Percentiles rank a stretch among this genome's conserved stretches.
Conservation (phyloP, 2,797 vertebrate species). For the Anas capensis region DNA sequence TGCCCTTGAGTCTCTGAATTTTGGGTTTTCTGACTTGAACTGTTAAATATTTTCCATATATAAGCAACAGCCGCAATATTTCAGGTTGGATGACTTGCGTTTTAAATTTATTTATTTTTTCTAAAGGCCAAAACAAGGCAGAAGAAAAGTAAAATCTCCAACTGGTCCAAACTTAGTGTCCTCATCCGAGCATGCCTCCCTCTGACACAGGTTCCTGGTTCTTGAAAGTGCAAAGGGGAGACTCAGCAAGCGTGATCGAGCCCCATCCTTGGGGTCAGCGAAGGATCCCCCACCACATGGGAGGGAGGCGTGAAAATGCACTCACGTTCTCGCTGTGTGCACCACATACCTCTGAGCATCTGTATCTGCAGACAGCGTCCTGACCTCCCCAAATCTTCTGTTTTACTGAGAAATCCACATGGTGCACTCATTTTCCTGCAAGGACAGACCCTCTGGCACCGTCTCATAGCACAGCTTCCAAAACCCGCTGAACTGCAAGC, state of each 20-base stretch:
- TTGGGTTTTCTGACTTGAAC: conserved; percentile 38
- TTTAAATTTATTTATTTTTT: not conserved
- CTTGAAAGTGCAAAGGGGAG: not conserved
- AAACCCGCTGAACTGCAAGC: not conserved
- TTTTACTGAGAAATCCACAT: not conserved
- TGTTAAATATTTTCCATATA: conserved; percentile 50
- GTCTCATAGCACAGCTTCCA: not conserved
- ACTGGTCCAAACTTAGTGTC: not conserved
- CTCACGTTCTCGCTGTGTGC: not conserved
- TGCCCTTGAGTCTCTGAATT: conserved; percentile 17
- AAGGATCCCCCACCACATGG: fast-evolving
- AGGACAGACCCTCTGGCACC: not conserved
- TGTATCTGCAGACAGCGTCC: not conserved
- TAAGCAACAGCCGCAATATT: conserved; percentile 35
- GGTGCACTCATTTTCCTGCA: not conserved
- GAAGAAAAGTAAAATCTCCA: not conserved
- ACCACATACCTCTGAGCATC: not conserved
- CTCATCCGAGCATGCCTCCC: not conserved
- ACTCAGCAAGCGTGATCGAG: not conserved
- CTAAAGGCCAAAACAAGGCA: not conserved
- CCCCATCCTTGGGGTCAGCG: fast-evolving
- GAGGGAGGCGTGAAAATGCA: not conserved
- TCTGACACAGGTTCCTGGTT: not conserved
- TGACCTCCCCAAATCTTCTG: not conserved
- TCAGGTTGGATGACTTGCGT: conserved; percentile 32